Base-by-base conservation (phyloP, 2,113 vertebrate genomes). In the Urocynchramus pylzowi region DNA sequence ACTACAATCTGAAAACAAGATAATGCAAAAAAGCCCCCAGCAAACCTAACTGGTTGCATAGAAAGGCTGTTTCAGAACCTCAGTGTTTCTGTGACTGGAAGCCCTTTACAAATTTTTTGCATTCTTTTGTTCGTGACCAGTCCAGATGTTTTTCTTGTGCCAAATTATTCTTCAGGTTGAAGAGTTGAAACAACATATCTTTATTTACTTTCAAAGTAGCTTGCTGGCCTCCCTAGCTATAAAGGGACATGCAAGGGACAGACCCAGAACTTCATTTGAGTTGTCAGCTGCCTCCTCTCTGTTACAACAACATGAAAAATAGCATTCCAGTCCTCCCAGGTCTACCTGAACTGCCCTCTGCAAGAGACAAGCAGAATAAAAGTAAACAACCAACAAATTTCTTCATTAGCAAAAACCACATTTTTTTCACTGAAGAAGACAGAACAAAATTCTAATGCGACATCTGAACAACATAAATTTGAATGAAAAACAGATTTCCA, bases 161-260 rank as follows among this genome's bases (percentile, higher is more conserved):
- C 91, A 95, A 92, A 81, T 65, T 89, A 59, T 63, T 90, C 68
- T 93, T 60, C 91, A 95, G 84, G 80, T 92, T 93, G 91, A 90
- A 81, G 71, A 95, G 84, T 4, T 89, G 86, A 96, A 95, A 95
- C 23, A 93, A 90, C 49, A 33, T 54, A 54, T 74, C 89, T 70
- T 39, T 75, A 67, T 74, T 92, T 90, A 56, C 44, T 93, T 89
- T 84, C 35, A 26, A 89, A 93, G 79, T 61, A 80, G 50, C 24
- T 69, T 84, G 63, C 60, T 93, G 76, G 30, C 42, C 75, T 90
- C n/a, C 26, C 39, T 41, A 49, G 22, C 42, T 93, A n/a, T 60
- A 65, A 69, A 77, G 59, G 31, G 11, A 76, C n/a, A 44, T 30
- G 45, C 1, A 7, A 86, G 7, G 28, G 50, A 90, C 44, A 81